Percentiles rank a stretch among this genome's conserved stretches.
These are phyloP conservation scores for Microtus agrestis DNA, from an alignment of 2,797 vertebrate species.

Conservation along the genomic window DNA sequence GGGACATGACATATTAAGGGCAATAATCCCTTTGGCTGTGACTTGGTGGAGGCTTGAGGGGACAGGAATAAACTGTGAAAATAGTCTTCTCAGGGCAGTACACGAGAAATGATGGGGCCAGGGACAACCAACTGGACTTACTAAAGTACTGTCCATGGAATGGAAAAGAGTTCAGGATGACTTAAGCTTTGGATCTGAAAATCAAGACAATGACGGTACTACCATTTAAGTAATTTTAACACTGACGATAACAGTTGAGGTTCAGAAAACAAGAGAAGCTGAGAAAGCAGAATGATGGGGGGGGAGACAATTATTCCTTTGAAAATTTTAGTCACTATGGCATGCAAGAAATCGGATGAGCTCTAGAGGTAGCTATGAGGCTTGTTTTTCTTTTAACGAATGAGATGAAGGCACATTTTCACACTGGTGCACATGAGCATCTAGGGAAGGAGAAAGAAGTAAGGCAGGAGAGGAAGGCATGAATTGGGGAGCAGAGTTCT, in stretches of 20 bases:
- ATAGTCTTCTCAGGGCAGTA: neutral
- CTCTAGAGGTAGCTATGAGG: neutral
- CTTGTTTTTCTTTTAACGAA: slow-evolving; percentile 1
- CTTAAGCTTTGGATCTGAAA: neutral
- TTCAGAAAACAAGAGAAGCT: neutral
- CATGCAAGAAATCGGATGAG: slow-evolving; percentile 31
- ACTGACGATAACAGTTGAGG: neutral
- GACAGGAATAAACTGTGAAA: neutral
- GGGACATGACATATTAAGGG: slow-evolving; percentile 1
- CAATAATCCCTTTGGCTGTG: neutral
- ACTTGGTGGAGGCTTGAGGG: neutral
- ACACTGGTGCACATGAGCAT: neutral
- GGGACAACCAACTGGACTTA: neutral
- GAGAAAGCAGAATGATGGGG: neutral
- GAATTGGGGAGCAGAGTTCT: neutral
- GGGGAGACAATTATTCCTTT: neutral
- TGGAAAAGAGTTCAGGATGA: slow-evolving; percentile 4
- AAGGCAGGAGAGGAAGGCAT: neutral
- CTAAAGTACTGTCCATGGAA: neutral
- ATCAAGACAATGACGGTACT: neutral
- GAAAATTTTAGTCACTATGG: slow-evolving; percentile 27
- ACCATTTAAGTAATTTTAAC: neutral
- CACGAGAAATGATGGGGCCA: neutral
- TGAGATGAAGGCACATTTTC: slow-evolving; percentile 13
- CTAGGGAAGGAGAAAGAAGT: neutral